A percentile compares a stretch with the other conserved stretches of the same genome.
Evolutionary conservation across 2,888 invertebrate species (phyloP).

Genomic region (Heliconius aoede): DNA sequence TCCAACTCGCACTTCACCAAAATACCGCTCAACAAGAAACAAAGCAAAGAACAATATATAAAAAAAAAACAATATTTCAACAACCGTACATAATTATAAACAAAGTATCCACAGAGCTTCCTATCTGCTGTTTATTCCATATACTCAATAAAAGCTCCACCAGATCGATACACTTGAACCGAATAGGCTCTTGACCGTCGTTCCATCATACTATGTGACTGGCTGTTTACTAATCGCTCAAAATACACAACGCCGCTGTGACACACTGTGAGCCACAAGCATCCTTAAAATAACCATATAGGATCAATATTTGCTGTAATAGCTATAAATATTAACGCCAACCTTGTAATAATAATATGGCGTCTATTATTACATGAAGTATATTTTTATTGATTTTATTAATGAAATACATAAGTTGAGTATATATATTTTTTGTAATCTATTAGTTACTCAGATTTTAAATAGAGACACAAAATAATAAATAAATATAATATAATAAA

Average conservation of each 20-base stretch:
- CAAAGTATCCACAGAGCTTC: neutral
- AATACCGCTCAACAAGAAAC: neutral
- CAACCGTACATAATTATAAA: neutral
- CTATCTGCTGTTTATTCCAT: neutral
- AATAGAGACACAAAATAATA: no score
- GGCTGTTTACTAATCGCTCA: conserved; percentile 51
- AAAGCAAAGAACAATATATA: neutral
- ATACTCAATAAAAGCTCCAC: conserved; percentile 45
- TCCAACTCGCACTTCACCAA: neutral
- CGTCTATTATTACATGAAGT: no score
- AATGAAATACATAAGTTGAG: no score
- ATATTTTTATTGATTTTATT: no score
- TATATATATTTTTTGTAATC: no score
- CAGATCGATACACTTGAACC: conserved; percentile 58
- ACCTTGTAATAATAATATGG: neutral
- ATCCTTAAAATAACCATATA: conserved; percentile 35
- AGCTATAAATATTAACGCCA: neutral
- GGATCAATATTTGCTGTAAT: conserved; percentile 31
- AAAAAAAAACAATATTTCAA: neutral
- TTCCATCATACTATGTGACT: conserved; percentile 56
- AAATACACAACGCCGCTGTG: conserved; percentile 38
- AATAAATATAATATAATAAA: no score
- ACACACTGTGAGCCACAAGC: conserved; percentile 33
- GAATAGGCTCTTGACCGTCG: conserved; percentile 58
- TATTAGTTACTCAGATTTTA: no score